phyloP scores from a whole-genome alignment of 2,797 vertebrate species.

The Capromys pilorides region DNA sequence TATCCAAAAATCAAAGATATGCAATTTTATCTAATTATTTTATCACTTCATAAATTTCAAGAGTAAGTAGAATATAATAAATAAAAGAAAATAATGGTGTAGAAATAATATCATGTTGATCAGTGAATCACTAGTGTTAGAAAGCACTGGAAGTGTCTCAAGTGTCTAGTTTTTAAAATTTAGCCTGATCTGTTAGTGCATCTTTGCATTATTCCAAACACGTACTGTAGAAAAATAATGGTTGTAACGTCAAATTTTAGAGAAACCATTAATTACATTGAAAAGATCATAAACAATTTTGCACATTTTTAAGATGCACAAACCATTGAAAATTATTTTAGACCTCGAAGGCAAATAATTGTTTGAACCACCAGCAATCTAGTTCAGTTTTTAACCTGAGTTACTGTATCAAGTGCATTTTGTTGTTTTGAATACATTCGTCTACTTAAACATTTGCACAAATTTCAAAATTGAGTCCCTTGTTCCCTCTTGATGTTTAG shows the following conservation, averaged over 20 bases:
- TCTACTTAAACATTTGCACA: background rate
- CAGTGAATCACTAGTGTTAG: background rate
- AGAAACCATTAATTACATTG: background rate
- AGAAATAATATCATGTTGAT: background rate
- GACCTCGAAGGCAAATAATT: background rate
- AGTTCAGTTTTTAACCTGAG: background rate
- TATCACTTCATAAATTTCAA: slow-evolving; percentile 18
- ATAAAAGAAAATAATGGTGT: background rate
- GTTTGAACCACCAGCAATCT: background rate
- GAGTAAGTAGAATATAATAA: background rate
- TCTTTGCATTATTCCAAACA: background rate
- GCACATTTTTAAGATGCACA: background rate
- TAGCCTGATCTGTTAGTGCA: background rate
- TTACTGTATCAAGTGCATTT: background rate
- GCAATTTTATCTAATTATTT: slow-evolving; percentile 16
- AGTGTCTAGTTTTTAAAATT: slow-evolving; percentile 12
- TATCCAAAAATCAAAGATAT: background rate
- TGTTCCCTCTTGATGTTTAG: background rate
- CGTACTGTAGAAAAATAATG: background rate
- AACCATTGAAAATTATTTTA: slow-evolving; percentile 11
- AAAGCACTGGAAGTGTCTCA: background rate
- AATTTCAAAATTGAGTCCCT: background rate
- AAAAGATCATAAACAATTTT: slow-evolving; percentile 20
- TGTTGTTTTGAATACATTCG: background rate
- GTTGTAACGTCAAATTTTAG: background rate